Evolutionary conservation across 2,797 vertebrate genomes (phyloP).

Genomic region (Graptemys geographica): DNA sequence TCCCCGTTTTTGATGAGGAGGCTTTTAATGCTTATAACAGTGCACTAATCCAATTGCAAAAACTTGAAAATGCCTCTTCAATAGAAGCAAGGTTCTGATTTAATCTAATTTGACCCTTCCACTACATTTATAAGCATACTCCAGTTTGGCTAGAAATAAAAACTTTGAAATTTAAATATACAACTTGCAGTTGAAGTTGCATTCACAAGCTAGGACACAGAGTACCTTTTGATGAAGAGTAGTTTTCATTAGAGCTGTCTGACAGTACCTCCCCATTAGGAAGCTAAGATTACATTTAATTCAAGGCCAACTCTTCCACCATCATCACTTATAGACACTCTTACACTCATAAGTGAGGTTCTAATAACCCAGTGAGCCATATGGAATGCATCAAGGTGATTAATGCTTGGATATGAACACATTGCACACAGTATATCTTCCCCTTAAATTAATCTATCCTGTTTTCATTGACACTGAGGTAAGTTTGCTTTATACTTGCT

Average conservation of each 20-base stretch:
- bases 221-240: conserved; percentile 79
- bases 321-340: conserved; percentile 68
- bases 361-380: conserved; percentile 72
- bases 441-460: conserved; percentile 45
- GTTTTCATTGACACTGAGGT: conserved; percentile 58
- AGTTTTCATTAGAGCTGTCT: conserved; percentile 77
- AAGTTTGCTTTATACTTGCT: conserved; percentile 58
- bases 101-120: conserved; percentile 71
- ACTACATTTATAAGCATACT: conserved; percentile 69
- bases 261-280: conserved; percentile 77
- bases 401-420: conserved; percentile 58
- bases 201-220: conserved; percentile 64
- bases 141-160: conserved; percentile 67
- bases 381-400: conserved; percentile 70
- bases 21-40: conserved; percentile 75
- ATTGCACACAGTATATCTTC: conserved; percentile 24
- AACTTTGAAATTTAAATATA: conserved; percentile 82
- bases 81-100: conserved; percentile 70
- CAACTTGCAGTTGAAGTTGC: conserved; percentile 76
- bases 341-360: conserved; percentile 67
- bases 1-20: conserved; percentile 61
- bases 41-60: conserved; percentile 56
- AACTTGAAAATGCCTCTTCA: conserved; percentile 71
- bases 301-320: conserved; percentile 54
- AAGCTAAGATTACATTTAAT: conserved; percentile 64